A percentile compares a stretch with the other conserved stretches of the same genome.
Conservation (phyloP, 2,888 invertebrate genomes). For the Monochamus alternatus region DNA sequence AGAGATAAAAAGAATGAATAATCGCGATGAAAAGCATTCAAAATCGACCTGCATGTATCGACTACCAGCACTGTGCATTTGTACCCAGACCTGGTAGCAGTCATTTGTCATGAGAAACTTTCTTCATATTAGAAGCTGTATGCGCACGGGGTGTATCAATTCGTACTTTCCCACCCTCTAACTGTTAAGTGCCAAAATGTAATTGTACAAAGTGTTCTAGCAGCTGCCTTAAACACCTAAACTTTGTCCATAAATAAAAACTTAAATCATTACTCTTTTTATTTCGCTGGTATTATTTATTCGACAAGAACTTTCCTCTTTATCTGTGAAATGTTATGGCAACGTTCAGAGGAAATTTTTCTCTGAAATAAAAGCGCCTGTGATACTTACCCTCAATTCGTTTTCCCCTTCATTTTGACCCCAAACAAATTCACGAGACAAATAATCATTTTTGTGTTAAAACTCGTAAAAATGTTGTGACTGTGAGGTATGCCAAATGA, state of each 20-base stretch:
- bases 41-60: no score
- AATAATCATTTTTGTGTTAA: not conserved
- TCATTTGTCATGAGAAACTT: not conserved
- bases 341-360: constrained; percentile 8
- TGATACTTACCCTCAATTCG: constrained; percentile 8
- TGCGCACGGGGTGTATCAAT: constrained; percentile 5
- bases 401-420: not conserved
- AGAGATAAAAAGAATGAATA: no score
- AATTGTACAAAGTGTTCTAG: constrained; percentile 29
- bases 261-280: constrained; percentile 34
- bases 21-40: no score
- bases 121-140: not conserved
- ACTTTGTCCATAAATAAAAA: constrained; percentile 35
- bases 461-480: not conserved
- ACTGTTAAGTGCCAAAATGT: constrained; percentile 16
- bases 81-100: no score
- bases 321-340: constrained; percentile 21
- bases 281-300: constrained; percentile 31
- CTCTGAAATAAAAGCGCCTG: constrained; percentile 7
- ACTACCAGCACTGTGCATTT: no score
- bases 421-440: constrained; percentile 7
- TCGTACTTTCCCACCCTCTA: not conserved
- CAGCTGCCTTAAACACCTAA: constrained; percentile 23
- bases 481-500: not conserved
- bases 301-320: constrained; percentile 23